These are phyloP conservation scores for Liodrosophila aerea DNA, from an alignment of 2,888 invertebrate genomes.

Conservation along the genomic window DNA sequence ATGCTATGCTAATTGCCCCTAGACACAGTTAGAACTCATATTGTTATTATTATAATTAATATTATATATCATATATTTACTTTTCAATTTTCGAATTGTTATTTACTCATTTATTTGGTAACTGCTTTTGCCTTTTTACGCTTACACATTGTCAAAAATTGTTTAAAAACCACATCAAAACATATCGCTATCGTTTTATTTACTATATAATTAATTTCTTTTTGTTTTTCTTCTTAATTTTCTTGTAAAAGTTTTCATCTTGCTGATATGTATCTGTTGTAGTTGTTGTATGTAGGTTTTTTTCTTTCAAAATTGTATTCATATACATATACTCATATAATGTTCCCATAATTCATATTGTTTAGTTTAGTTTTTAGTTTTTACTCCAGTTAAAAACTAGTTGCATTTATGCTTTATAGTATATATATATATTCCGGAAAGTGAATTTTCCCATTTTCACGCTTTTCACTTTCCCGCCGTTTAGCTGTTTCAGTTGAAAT, in stretches of 20 bases:
- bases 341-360: constrained; percentile 82
- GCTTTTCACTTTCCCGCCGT: constrained; percentile 6
- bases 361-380: constrained; percentile 68
- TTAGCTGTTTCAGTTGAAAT: constrained; percentile 37
- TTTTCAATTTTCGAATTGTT: constrained; percentile 6
- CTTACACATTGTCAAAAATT: constrained; percentile 67
- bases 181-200: constrained; percentile 59
- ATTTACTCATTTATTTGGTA: constrained; percentile 57
- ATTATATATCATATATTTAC: constrained; percentile 20
- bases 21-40: constrained; percentile 43
- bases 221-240: constrained; percentile 9
- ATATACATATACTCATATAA: constrained; percentile 72
- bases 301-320: constrained; percentile 57
- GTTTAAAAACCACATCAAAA: constrained; percentile 74
- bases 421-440: constrained; percentile 31
- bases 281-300: constrained; percentile 54
- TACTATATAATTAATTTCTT: constrained; percentile 18
- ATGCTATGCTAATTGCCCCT: constrained; percentile 48
- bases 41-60: constrained; percentile 40
- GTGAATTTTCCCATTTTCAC: constrained; percentile 25
- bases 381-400: constrained; percentile 54
- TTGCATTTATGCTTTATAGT: constrained; percentile 41
- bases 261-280: constrained; percentile 74
- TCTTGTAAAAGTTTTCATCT: constrained; percentile 68
- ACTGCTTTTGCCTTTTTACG: constrained; percentile 67